Percentiles rank a stretch among this genome's conserved stretches.
Evolutionary conservation across 2,888 invertebrate species (phyloP).

Genomic region (Drosophila birchii): DNA sequence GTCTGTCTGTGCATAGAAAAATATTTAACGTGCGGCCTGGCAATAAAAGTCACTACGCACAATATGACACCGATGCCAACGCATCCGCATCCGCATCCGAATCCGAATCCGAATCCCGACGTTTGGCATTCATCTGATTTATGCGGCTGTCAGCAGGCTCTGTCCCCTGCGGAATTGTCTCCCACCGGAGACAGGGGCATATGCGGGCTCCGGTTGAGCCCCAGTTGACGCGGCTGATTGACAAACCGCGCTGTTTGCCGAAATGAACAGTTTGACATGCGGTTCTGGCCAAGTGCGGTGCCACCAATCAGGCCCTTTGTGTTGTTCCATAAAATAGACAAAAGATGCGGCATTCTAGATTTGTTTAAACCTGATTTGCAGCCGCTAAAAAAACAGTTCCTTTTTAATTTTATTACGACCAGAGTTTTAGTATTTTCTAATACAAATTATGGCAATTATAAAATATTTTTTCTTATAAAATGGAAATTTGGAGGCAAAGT

Average conservation of each 20-base stretch:
- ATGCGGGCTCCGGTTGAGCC: conserved; percentile 34
- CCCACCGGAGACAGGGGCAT: conserved; percentile 15
- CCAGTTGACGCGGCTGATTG: conserved; percentile 65
- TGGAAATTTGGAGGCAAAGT: not conserved
- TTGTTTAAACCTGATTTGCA: not conserved
- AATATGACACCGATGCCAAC: conserved; percentile 46
- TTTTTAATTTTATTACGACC: not conserved
- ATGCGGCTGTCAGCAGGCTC: conserved; percentile 65
- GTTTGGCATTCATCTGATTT: conserved; percentile 65
- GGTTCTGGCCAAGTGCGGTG: not conserved
- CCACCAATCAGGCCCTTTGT: conserved; percentile 13
- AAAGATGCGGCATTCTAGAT: conserved; percentile 13
- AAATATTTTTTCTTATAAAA: not conserved
- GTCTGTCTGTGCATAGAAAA: conserved; percentile 48
- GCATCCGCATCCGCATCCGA: conserved; percentile 26
- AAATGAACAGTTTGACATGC: conserved; percentile 74
- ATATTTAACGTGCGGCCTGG: conserved; percentile 63
- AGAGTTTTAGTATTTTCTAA: not conserved
- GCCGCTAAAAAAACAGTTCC: not conserved
- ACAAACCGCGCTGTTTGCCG: conserved; percentile 74
- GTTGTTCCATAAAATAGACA: not conserved
- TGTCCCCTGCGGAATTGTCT: not conserved
- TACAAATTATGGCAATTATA: too few relatives aligned
- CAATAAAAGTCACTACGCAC: conserved; percentile 60
- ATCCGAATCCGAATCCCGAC: conserved; percentile 25